Percentiles rank a stretch among this genome's conserved stretches.
phyloP scores from a whole-genome alignment of 2,113 vertebrate species.

The Macrotus californicus region DNA sequence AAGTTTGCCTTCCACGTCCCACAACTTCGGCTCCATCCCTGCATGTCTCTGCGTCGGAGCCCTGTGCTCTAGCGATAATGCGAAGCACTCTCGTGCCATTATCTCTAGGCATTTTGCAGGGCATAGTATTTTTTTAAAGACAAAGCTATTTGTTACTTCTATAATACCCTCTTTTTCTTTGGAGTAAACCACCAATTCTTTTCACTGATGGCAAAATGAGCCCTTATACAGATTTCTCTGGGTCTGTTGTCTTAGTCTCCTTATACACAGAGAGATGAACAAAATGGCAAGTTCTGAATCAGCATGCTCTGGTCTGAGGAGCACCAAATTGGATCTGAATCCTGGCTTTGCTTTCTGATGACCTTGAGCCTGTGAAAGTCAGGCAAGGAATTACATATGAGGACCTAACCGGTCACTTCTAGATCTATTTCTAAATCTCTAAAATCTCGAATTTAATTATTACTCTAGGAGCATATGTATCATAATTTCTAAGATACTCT shows the following conservation, averaged over 20 bases:
- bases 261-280: slow-evolving; percentile 58
- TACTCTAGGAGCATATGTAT: not conserved
- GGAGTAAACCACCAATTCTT: slow-evolving; percentile 40
- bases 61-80: not conserved
- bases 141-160: slow-evolving; percentile 44
- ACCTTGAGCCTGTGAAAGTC: slow-evolving; percentile 58
- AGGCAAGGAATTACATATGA: slow-evolving; percentile 1
- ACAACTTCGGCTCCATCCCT: not conserved
- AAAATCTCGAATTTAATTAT: not conserved
- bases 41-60: not conserved
- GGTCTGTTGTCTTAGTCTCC: slow-evolving; percentile 64
- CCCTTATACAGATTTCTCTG: slow-evolving; percentile 37
- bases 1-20: not conserved
- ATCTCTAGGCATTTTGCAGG: not conserved
- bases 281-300: slow-evolving; percentile 66
- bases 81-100: not conserved
- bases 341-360: slow-evolving; percentile 48
- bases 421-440: not conserved
- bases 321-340: slow-evolving; percentile 71
- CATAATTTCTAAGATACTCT: not conserved
- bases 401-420: not conserved
- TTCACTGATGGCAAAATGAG: slow-evolving; percentile 39
- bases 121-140: not conserved
- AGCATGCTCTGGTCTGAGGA: slow-evolving; percentile 56
- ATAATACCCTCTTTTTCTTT: slow-evolving; percentile 44